Percentiles rank a stretch among this genome's conserved stretches.
These are phyloP conservation scores for Agapostemon virescens DNA, from an alignment of 2,888 invertebrate species.

Conservation along the genomic window DNA sequence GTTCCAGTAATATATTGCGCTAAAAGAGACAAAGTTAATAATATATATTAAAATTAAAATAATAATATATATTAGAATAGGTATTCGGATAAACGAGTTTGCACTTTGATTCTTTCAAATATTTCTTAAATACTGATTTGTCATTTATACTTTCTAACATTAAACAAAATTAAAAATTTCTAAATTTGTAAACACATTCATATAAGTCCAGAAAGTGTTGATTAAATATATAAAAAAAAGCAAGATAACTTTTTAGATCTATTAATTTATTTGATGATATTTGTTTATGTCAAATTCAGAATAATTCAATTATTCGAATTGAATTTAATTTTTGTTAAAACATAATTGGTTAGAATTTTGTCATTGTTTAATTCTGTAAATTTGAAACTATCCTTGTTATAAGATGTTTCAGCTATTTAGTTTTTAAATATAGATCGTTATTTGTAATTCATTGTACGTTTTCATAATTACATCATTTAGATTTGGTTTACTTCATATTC, in stretches of 20 bases:
- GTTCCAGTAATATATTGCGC: background rate
- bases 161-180: constrained; percentile 14
- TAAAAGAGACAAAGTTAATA: background rate
- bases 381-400: constrained; percentile 33
- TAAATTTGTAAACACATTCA: constrained; percentile 30
- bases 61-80: background rate
- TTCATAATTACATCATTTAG: constrained; percentile 21
- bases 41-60: background rate
- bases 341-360: constrained; percentile 15
- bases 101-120: constrained; percentile 32
- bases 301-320: constrained; percentile 19
- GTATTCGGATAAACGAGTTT: constrained; percentile 49
- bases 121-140: constrained; percentile 30
- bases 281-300: constrained; percentile 4
- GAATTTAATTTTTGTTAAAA: constrained; percentile 14
- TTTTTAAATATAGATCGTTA: constrained; percentile 40
- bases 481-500: constrained; percentile 15
- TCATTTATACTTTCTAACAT: constrained; percentile 29
- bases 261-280: constrained; percentile 20
- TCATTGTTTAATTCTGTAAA: constrained; percentile 20
- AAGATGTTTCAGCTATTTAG: constrained; percentile 47
- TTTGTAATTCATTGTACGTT: constrained; percentile 41
- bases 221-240: constrained; percentile 19
- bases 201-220: constrained; percentile 23
- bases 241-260: constrained; percentile 9